phyloP scores from a whole-genome alignment of 2,113 vertebrate species.

The Crotophaga sulcirostris region DNA sequence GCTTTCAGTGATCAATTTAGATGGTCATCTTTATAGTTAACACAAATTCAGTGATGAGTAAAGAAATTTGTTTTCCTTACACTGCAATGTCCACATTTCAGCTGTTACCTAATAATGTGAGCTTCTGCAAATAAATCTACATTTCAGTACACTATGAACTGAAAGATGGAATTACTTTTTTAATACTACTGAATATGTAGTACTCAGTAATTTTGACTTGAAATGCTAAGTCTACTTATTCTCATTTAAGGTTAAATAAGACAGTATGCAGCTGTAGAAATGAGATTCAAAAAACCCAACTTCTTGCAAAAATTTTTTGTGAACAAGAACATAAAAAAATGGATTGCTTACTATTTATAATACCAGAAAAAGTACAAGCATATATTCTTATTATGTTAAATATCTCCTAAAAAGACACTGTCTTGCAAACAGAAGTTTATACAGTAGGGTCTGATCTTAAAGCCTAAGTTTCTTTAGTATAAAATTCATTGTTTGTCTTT shows the following conservation, averaged over 20 bases:
- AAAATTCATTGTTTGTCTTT: not conserved
- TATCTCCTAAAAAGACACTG: not conserved
- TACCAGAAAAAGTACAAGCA: not conserved
- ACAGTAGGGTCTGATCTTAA: not conserved
- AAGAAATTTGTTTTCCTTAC: not conserved
- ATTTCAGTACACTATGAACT: not conserved
- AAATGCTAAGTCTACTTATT: not conserved
- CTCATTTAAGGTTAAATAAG: not conserved
- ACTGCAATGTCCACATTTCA: not conserved
- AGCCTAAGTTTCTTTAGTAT: not conserved
- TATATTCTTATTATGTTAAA: not conserved
- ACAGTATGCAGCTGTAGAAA: not conserved
- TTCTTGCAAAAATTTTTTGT: not conserved
- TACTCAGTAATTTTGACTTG: not conserved
- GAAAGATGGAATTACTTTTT: not conserved
- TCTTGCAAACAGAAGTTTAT: not conserved
- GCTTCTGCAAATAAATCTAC: not conserved
- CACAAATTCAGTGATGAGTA: not conserved
- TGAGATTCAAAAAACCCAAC: rapidly evolving
- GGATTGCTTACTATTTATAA: not conserved
- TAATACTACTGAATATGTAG: not conserved
- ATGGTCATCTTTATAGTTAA: not conserved
- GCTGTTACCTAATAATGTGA: not conserved
- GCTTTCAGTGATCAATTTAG: not conserved
- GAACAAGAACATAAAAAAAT: not conserved